Conservation (phyloP, 2,888 invertebrate species). For the Exocentrus adspersus region DNA sequence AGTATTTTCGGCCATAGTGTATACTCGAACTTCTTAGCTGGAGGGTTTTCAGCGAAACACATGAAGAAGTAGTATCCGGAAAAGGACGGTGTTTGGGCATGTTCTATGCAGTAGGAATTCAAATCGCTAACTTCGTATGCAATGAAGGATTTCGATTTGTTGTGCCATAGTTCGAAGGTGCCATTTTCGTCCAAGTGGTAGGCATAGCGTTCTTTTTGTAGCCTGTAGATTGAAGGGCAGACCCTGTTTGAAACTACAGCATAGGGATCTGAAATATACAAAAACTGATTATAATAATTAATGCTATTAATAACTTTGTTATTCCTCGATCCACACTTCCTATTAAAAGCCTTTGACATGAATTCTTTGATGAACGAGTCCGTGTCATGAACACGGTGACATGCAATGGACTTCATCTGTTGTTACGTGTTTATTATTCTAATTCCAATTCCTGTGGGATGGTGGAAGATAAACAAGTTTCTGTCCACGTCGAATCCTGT, state of each 20-base stretch:
- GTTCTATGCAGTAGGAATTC: conserved; percentile 47
- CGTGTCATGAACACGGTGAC: too few relatives aligned
- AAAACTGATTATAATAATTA: not conserved
- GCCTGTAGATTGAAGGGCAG: conserved; percentile 34
- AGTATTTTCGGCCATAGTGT: conserved; percentile 48
- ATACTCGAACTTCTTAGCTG: conserved; percentile 40
- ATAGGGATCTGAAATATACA: conserved; percentile 42
- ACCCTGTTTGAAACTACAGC: conserved; percentile 42
- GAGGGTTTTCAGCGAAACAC: conserved; percentile 24
- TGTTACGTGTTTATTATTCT: too few relatives aligned
- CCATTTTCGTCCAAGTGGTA: conserved; percentile 40
- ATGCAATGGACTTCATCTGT: too few relatives aligned
- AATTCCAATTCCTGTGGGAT: too few relatives aligned
- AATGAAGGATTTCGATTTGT: conserved; percentile 20
- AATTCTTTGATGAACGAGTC: too few relatives aligned
- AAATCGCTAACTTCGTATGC: conserved; percentile 28
- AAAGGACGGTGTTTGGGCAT: conserved; percentile 29
- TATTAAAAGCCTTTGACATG: too few relatives aligned
- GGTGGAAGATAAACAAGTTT: too few relatives aligned
- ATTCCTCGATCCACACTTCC: too few relatives aligned
- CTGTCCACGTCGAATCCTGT: too few relatives aligned
- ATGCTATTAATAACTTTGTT: too few relatives aligned
- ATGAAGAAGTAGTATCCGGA: conserved; percentile 37
- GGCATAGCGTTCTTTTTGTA: conserved; percentile 26
- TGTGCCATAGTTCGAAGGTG: conserved; percentile 33